Evolutionary conservation across 1,140 invertebrate species (phyloP).

Genomic region (Eueides isabella): DNA sequence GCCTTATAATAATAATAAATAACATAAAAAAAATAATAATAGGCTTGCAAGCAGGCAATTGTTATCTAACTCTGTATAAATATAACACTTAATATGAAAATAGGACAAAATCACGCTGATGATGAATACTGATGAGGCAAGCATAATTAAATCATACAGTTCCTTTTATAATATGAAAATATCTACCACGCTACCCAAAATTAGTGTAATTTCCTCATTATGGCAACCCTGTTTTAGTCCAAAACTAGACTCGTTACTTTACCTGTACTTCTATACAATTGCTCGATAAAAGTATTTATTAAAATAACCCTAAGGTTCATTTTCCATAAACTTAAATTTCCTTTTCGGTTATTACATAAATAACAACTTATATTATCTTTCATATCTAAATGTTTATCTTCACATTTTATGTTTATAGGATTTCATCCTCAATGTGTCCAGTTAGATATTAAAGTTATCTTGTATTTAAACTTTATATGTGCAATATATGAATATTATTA

Average conservation of each 20-base stretch:
- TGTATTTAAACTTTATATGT: background rate
- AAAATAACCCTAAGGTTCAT: conserved; percentile 36
- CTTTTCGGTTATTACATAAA: conserved; percentile 48
- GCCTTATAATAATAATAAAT: too few relatives aligned
- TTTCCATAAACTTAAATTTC: conserved; percentile 32
- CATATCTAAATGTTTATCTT: conserved; percentile 54
- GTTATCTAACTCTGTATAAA: too few relatives aligned
- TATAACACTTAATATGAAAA: too few relatives aligned
- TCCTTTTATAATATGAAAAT: background rate
- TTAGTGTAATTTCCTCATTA: background rate
- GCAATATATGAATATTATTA: background rate
- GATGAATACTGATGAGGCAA: too few relatives aligned
- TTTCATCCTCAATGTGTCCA: conserved; percentile 42
- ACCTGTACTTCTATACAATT: background rate
- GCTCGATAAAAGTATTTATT: conserved; percentile 22
- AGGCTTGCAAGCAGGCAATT: too few relatives aligned
- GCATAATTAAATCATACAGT: too few relatives aligned
- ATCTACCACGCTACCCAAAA: background rate
- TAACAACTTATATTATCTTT: conserved; percentile 44
- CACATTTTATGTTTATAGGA: conserved; percentile 50
- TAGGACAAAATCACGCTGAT: too few relatives aligned
- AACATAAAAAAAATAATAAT: too few relatives aligned
- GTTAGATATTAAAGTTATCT: conserved; percentile 8
- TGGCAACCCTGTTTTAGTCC: background rate
- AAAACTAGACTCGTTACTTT: background rate